Conservation (phyloP, 1,140 invertebrate genomes). For the Cotesia typhae region DNA sequence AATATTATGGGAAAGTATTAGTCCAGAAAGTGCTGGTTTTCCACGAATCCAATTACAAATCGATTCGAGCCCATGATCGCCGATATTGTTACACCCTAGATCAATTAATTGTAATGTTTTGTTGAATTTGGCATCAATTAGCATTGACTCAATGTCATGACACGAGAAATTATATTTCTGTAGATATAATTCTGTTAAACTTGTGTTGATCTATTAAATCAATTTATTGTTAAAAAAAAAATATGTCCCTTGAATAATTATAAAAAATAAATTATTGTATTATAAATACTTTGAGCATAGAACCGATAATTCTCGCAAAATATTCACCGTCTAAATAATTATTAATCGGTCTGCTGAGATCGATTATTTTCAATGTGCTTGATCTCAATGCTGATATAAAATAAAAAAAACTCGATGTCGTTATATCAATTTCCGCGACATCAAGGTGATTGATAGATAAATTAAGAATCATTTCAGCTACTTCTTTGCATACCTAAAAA, state of each 20-base stretch:
- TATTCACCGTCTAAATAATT: slow-evolving; percentile 48
- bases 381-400: slow-evolving; percentile 59
- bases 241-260: background rate
- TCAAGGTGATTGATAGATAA: slow-evolving; percentile 63
- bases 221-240: slow-evolving; percentile 18
- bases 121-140: slow-evolving; percentile 64
- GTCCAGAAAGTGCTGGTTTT: slow-evolving; percentile 58
- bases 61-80: slow-evolving; percentile 66
- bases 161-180: slow-evolving; percentile 69
- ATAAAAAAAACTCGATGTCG: slow-evolving; percentile 63
- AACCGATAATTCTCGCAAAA: slow-evolving; percentile 51
- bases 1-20: slow-evolving; percentile 68
- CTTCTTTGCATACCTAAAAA: slow-evolving; percentile 60
- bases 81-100: slow-evolving; percentile 68
- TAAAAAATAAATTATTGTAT: slow-evolving; percentile 23
- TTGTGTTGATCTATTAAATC: slow-evolving; percentile 56
- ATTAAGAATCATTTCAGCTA: slow-evolving; percentile 64
- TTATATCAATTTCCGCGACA: slow-evolving; percentile 67
- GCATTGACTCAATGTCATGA: slow-evolving; percentile 68
- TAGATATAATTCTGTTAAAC: slow-evolving; percentile 66
- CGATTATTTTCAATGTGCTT: slow-evolving; percentile 64
- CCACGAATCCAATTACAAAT: slow-evolving; percentile 66
- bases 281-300: slow-evolving; percentile 52
- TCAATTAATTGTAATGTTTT: slow-evolving; percentile 66
- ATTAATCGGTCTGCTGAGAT: slow-evolving; percentile 68